Evolutionary conservation across 2,797 vertebrate genomes (phyloP), one percentile per base, ranked within the genome.

Genomic region (Helarctos malayanus): DNA sequence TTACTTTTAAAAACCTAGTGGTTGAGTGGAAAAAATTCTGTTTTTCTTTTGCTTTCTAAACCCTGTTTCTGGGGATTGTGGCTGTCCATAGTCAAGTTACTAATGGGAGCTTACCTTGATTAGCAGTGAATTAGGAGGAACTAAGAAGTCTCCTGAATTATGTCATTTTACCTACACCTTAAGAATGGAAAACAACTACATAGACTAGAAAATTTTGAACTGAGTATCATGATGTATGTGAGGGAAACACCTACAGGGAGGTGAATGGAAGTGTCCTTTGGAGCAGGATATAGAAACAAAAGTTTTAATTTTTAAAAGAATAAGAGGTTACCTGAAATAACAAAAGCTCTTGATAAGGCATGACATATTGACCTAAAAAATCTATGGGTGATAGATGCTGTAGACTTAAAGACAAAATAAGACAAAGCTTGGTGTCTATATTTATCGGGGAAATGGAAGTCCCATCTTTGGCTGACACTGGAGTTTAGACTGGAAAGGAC

Each of bases 1-100:
- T 96, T 91, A 86, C 25, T 81, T 91, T 88, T 16, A 81, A 61
- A 88, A 82, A 73, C 10, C 18, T 78, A 81, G 57, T 78, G 76
- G 57, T 25, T 65, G 80, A 82, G 3, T 78, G 19, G 19, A n/a
- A 95, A 92, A 92, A 96, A 29, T 52, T 41, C 15, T 82, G 41
- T 49, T 92, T 89, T 8, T 80, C 23, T 69, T 93, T 96, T 73
- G 87, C 25, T 96, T 73, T 82, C 32, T 79, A 79, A 90, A 71
- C 10, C 10, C 29, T 82, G 35, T 91, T 81, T 71, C 47, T 92
- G 57, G 68, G 2, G 23, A 85, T 52, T 49, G 13, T 69, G 57
- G 13, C 35, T 83, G 45, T 47, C 16, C 6, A 63, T 19, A 49
- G 13, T 57, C 32, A 52, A 57, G 12, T 57, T 84, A n/a, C 56